Conservation (phyloP, 2,797 vertebrate species). For the Telmatherina bonti region DNA sequence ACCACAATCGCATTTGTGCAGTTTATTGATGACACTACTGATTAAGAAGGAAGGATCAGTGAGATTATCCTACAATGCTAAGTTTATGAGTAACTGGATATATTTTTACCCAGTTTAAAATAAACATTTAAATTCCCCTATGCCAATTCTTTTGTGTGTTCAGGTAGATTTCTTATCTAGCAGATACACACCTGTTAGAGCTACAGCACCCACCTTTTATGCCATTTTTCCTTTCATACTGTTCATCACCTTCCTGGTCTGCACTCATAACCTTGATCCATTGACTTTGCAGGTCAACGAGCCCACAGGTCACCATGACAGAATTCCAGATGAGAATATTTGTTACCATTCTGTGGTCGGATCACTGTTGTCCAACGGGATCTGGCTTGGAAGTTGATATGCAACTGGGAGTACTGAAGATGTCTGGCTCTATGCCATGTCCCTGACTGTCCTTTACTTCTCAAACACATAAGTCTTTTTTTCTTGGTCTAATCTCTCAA, state of each 20-base stretch:
- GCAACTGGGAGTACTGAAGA: slow-evolving; percentile 70
- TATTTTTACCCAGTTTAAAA: neutral
- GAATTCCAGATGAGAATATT: slow-evolving; percentile 70
- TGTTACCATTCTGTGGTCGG: slow-evolving; percentile 73
- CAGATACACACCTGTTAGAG: no score
- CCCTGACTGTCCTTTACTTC: slow-evolving; percentile 61
- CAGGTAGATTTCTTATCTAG: no score
- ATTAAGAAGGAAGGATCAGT: no score
- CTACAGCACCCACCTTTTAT: neutral
- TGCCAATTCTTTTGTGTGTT: neutral
- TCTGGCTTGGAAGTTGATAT: slow-evolving; percentile 78
- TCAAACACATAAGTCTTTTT: slow-evolving; percentile 27
- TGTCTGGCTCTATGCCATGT: slow-evolving; percentile 70
- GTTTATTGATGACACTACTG: no score
- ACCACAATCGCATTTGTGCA: no score
- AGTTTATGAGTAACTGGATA: no score
- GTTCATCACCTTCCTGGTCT: slow-evolving; percentile 25
- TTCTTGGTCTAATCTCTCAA: neutral
- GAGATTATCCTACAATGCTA: no score
- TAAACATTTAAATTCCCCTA: neutral
- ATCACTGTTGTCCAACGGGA: slow-evolving; percentile 78
- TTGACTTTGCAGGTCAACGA: slow-evolving; percentile 63
- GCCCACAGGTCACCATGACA: slow-evolving; percentile 65
- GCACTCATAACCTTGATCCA: slow-evolving; percentile 68
- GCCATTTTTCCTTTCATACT: slow-evolving; percentile 10